Evolutionary conservation across 2,797 vertebrate genomes (phyloP), one percentile per base, ranked within the genome.

Genomic region (Coccyzus lansbergi): DNA sequence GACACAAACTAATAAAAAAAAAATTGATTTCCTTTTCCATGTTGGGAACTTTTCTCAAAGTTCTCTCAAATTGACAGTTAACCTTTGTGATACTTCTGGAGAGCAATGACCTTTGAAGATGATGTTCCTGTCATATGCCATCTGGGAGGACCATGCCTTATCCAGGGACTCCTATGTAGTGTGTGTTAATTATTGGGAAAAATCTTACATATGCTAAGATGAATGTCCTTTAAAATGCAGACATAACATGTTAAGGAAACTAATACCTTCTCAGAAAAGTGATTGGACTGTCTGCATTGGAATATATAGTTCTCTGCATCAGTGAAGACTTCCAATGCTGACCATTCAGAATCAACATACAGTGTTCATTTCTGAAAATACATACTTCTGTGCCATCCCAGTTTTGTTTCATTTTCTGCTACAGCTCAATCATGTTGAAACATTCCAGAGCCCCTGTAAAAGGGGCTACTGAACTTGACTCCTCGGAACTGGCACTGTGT

Each of bases 271-370:
- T 88, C 40, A 82, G 76, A 74, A 94, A 86, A 40, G 29, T 79
- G 40, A 78, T 55, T 86, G 71, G 46, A 86, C 62, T 92, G 67
- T 82, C 67, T 82, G 51, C 62, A 44, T 55, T 89, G 40, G 62
- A 92, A 86, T 89, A 77, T 68, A 78, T 76, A 70, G 62, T 85
- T 89, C 75, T 92, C 62, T 94, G 42, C 58, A 83, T 89, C 68
- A 89, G 15, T 79, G 68, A 86, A 89, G 72, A 31, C 36, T 86
- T 52, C 9, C 60, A 82, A 68, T 92, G 71, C 51, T 86, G 71
- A 74, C 82, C 46, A 88, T 51, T 74, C 64, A 46, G 59, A 93
- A 85, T 72, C 67, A 86, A n/a, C 29, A 51, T 25, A 51, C 29
- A 31, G 48, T 58, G 64, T 86, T 83, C 7, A 83, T 79, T 92